These are phyloP conservation scores for Ciona savignyi DNA, from an alignment of 23 tunicate genomes.

Conservation along the genomic window DNA sequence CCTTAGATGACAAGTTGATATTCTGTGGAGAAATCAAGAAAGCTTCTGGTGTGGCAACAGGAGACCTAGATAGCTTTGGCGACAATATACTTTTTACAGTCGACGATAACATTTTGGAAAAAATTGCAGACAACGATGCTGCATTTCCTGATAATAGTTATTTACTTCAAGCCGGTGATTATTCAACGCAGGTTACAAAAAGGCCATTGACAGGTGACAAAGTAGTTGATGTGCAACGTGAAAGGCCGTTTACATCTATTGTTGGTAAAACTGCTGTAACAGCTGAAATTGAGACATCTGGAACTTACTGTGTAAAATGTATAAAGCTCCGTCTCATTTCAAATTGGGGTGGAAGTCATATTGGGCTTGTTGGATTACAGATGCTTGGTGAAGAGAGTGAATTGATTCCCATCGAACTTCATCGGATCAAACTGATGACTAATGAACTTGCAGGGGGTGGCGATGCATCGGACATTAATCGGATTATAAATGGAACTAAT, in stretches of 20 bases:
- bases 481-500: conserved; percentile 34
- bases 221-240: background rate
- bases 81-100: conserved; percentile 82
- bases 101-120: conserved; percentile 72
- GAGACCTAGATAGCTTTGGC: conserved; percentile 33
- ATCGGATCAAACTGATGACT: background rate
- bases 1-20: conserved; percentile 46
- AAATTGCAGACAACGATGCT: conserved; percentile 60
- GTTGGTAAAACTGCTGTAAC: background rate
- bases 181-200: background rate
- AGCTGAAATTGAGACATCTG: background rate
- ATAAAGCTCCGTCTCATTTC: conserved; percentile 22
- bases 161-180: background rate
- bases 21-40: conserved; percentile 67
- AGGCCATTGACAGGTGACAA: background rate
- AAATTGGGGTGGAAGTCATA: conserved; percentile 25
- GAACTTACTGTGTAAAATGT: conserved; percentile 24
- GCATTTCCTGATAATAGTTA: conserved; percentile 11
- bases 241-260: background rate
- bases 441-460: background rate
- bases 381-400: conserved; percentile 11
- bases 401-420: background rate
- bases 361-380: conserved; percentile 43
- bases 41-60: conserved; percentile 49
- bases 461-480: background rate